Evolutionary conservation across 2,888 invertebrate genomes (phyloP), one percentile per base, ranked within the genome.

Genomic region (Matsumyia berberina): DNA sequence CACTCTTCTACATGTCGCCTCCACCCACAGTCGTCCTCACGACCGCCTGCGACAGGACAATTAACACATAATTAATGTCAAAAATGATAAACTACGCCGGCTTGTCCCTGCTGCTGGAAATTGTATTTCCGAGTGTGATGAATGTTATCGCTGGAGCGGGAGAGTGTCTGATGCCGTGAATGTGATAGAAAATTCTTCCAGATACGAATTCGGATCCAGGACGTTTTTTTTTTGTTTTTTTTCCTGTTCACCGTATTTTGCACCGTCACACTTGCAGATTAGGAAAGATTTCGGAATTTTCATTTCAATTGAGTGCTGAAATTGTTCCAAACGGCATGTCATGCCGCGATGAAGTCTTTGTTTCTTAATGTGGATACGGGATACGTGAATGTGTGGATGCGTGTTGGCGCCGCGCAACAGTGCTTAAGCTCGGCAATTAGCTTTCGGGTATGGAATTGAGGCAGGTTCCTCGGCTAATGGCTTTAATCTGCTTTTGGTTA

Each of bases 11-110:
- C 31, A 66, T 72, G 66, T 66, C 64, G 24, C n/a, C 12, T 44
- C 39, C 31, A 37, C 66, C 44, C 64, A 57, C 24, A 49, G 42
- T 57, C 55, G 51, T 19, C 37, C 33, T 60, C 53, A 39, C 42
- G 19, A 62, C 66, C 58, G 73, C 55, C 78, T 73, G 37, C 57
- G 79, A 85, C 83, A 85, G 73, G 73, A 74, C 79, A 85, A 85
- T 85, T 85, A 85, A 79, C 83, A 85, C 83, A 85, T 79, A 79
- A 79, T 85, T 74, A 85, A 74, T 79, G 83, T 85, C 83, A 74
- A 46, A 78, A 85, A 79, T 85, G 83, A 85, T 79, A 85, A 85
- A 85, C 74, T 74, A 74, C 79, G 17, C 51, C 11, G 67, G 57
- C 74, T 72, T 74, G 64, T 74, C 69, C 64, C 29, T 44, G 79